Evolutionary conservation across 2,113 vertebrate genomes (phyloP).

Genomic region (Edolisoma coerulescens): DNA sequence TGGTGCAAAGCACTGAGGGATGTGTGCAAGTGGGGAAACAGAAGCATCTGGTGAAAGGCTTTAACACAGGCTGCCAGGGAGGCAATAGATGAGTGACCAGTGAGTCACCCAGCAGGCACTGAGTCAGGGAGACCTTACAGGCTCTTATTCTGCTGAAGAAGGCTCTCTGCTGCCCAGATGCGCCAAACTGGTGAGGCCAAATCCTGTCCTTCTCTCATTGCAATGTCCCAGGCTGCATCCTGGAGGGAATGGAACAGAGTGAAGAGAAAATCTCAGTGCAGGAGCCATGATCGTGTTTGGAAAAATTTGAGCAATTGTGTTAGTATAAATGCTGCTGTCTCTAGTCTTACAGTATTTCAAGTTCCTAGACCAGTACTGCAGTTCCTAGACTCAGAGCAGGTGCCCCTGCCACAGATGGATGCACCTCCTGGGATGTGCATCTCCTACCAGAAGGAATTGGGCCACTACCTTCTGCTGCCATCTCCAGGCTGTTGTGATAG

Average conservation of each 20-base stretch:
- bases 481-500: background rate
- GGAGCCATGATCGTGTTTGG: fast-evolving
- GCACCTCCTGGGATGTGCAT: background rate
- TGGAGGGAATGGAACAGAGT: background rate
- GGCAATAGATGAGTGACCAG: background rate
- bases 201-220: background rate
- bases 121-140: background rate
- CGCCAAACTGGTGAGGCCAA: background rate
- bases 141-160: background rate
- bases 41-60: background rate
- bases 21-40: background rate
- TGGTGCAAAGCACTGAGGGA: background rate
- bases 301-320: background rate
- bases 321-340: background rate
- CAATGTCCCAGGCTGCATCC: background rate
- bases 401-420: background rate
- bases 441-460: background rate
- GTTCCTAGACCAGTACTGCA: background rate
- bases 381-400: background rate
- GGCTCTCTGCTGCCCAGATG: background rate
- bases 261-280: background rate
- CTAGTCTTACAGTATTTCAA: background rate
- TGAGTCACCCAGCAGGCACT: background rate
- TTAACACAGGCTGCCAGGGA: background rate
- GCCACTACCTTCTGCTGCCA: background rate